Evolutionary conservation across 2,113 vertebrate species (phyloP), one percentile per base, ranked within the genome.

Genomic region (Dinomys branickii): DNA sequence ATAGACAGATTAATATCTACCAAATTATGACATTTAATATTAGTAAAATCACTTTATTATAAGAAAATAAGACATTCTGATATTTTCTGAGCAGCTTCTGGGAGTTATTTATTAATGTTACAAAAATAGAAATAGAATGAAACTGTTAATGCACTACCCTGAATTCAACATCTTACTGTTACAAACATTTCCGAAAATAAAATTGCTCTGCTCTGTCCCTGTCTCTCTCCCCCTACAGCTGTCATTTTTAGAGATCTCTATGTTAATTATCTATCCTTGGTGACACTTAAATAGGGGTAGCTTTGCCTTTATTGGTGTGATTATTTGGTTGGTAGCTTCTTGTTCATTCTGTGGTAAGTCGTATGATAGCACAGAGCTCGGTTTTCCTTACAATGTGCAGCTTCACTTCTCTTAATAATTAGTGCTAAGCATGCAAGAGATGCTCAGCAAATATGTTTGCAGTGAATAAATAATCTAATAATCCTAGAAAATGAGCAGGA

Each of bases 21-120:
- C 19, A 69, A n/a, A 67, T 26, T 22, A 19, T 26, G 24, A 87
- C 1, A 4, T 88, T 93, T 65, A 52, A n/a, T 26, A 28, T 73
- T 52, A 81, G 30, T 89, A 50, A 91, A 61, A n/a, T 54, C 83
- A 26, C 35, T 88, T 78, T 88, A 52, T 88, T 94, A 59, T 54
- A 73, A 87, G n/a, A 28, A 84, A 78, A 61, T 71, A 85, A 77
- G 54, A 16, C 2, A 56, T 88, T 85, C 11, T 65, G 17, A 0
- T 20, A 56, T 86, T 52, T 63, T 82, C 10, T 67, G 20, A 28
- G 14, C 7, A 50, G 5, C 9, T 78, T 88, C 17, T 67, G 7
- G 17, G 35, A 90, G 13, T 52, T 90, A 24, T 38, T 93, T 94
- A 33, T 63, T 71, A 82, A 20, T 61, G 3, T 58, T 5, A 67